Evolutionary conservation across 53 echinoderm and acorn worm genomes (phyloP), one percentile per base, ranked within the genome.

Genomic region (Mesocentrotus franciscanus): DNA sequence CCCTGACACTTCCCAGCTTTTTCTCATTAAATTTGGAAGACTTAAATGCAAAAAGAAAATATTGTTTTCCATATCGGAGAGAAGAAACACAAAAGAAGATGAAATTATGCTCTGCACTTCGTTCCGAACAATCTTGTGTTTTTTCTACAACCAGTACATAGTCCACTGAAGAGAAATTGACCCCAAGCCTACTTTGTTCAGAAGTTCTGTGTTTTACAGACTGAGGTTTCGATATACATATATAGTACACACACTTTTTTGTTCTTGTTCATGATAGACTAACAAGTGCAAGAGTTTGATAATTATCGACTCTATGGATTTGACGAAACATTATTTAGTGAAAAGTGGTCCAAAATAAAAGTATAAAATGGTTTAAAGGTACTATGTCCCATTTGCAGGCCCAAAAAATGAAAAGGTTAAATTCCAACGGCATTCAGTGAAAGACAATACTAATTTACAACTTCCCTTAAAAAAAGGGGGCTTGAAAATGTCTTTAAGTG

Each of bases 1-100:
- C 56, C 60, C 94, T 78, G 94, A 93, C 94, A 93, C 94, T 93
- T 81, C 94, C 94, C 94, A 93, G 94, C 66, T 60, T 93, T 93
- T 93, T 93, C 79, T 81, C 94, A 93, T 93, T 93, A 93, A 71
- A 72, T 93, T 93, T 78, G 22, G 36, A 92, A 92, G 68, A 95
- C 90, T 72, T 90, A 57, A 87, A 87, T 95, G 95, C 90, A 75
- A 68, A 59, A 74, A 95, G 95, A 91, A 66, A 91, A 91, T 61
- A 91, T 64, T 64, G 91, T 87, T 87, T 87, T 87, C 58, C 87
- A 91, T 61, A 91, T 61, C 29, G 66, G 91, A 66, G 91, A 64
- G 66, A 35, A 66, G 30, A 36, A 91, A 91, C 35, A 29, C 49
- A 92, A 71, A 74, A 75, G 36, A 56, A 75, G 62, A 92, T 75